Percentiles rank a stretch among this genome's conserved stretches.
These are phyloP conservation scores for Porphyrio hochstetteri DNA, from an alignment of 2,113 vertebrate species.

Conservation along the genomic window DNA sequence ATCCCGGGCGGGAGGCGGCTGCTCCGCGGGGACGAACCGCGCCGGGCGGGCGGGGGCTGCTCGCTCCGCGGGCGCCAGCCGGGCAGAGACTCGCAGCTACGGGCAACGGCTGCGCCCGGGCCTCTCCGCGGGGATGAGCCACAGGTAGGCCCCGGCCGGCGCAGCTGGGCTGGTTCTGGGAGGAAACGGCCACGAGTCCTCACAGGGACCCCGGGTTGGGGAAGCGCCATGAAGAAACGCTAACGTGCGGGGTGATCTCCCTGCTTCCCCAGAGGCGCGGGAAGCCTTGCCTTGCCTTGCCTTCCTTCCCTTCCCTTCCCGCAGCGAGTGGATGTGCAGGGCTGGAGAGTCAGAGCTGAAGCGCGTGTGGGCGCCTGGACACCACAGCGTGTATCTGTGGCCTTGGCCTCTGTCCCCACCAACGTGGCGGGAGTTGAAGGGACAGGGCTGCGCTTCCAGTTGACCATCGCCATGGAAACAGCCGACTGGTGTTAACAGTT, in stretches of 20 bases:
- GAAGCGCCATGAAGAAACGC: not conserved
- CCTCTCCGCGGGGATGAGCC: fast-evolving
- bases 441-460: slow-evolving; percentile 34
- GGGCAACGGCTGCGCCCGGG: too few relatives aligned
- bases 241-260: not conserved
- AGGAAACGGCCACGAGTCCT: fast-evolving
- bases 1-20: too few relatives aligned
- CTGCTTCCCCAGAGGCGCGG: not conserved
- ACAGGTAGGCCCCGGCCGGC: too few relatives aligned
- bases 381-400: too few relatives aligned
- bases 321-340: not conserved
- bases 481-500: slow-evolving; percentile 41
- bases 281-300: not conserved
- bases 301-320: not conserved
- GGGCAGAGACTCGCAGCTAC: too few relatives aligned
- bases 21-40: too few relatives aligned
- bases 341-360: not conserved
- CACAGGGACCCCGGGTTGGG: not conserved
- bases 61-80: too few relatives aligned
- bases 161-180: not conserved
- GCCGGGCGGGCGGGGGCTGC: too few relatives aligned
- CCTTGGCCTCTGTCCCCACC: slow-evolving; percentile 62
- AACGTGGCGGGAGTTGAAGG: slow-evolving; percentile 31
- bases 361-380: slow-evolving; percentile 6
- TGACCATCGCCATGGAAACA: slow-evolving; percentile 74